Evolutionary conservation across 2,113 vertebrate species (phyloP).

Genomic region (Clarias macrocephalus): DNA sequence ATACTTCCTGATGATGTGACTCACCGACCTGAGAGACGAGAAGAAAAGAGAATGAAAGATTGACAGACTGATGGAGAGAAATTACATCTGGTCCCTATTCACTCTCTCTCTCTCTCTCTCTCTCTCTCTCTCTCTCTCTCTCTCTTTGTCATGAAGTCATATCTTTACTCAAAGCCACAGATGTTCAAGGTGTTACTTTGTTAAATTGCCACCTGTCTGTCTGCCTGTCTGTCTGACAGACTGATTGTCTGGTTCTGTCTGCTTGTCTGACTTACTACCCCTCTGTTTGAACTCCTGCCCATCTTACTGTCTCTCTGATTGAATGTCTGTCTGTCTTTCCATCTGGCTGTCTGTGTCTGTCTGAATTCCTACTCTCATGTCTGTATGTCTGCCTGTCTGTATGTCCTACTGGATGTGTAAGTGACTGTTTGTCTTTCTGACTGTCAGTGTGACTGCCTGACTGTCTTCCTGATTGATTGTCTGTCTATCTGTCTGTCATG

Average conservation of each 20-base stretch:
- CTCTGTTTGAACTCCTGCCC: too few relatives aligned
- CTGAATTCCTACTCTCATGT: not conserved
- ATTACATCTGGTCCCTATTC: not conserved
- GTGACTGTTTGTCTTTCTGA: not conserved
- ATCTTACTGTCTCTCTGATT: not conserved
- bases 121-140: not conserved
- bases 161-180: not conserved
- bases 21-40: not conserved
- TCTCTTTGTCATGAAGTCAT: not conserved
- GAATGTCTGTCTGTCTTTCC: not conserved
- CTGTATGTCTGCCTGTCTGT: not conserved
- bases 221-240: not conserved
- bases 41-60: not conserved
- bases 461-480: not conserved
- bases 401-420: too few relatives aligned
- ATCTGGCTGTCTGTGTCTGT: not conserved
- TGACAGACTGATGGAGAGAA: not conserved
- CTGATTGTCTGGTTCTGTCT: not conserved
- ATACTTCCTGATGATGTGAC: not conserved
- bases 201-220: not conserved
- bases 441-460: too few relatives aligned
- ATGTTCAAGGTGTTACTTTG: constrained; percentile 3
- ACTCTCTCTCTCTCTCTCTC: constrained; percentile 1
- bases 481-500: not conserved
- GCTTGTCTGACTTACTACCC: not conserved